Evolutionary conservation across 2,113 vertebrate genomes (phyloP).

Genomic region (Anguilla rostrata): DNA sequence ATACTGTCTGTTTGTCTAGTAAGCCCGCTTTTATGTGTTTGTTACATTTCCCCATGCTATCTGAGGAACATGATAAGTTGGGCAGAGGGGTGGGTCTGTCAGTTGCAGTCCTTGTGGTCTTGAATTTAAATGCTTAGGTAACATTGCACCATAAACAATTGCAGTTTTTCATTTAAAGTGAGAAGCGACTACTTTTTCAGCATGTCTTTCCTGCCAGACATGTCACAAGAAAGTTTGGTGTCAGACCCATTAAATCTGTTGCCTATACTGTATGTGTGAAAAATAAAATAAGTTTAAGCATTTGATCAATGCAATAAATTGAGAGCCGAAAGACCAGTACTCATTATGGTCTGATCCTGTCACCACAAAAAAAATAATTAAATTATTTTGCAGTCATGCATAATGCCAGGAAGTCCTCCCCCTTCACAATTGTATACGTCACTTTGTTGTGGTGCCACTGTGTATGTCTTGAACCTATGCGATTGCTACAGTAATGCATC

Average conservation of each 20-base stretch:
- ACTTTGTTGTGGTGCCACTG: neutral
- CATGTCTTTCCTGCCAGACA: too few relatives aligned
- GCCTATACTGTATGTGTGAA: neutral
- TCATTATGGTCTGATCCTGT: neutral
- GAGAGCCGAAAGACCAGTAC: neutral
- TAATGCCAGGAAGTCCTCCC: neutral
- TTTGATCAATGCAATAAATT: neutral
- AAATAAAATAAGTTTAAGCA: neutral
- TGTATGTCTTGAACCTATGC: neutral
- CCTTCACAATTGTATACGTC: neutral
- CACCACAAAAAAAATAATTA: neutral
- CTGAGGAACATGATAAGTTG: too few relatives aligned
- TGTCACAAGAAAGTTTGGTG: neutral
- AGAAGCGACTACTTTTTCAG: too few relatives aligned
- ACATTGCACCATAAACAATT: too few relatives aligned
- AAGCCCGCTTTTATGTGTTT: neutral
- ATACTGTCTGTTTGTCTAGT: neutral
- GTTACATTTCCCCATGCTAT: neutral
- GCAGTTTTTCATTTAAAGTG: too few relatives aligned
- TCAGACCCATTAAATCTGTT: neutral
- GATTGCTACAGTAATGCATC: neutral
- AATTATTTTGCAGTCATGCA: neutral
- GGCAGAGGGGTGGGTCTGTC: too few relatives aligned
- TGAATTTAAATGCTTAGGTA: too few relatives aligned
- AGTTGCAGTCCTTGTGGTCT: too few relatives aligned